A percentile compares a stretch with the other conserved stretches of the same genome.
phyloP scores from a whole-genome alignment of 2,797 vertebrate genomes.

The Oreonectes daqikongensis region DNA sequence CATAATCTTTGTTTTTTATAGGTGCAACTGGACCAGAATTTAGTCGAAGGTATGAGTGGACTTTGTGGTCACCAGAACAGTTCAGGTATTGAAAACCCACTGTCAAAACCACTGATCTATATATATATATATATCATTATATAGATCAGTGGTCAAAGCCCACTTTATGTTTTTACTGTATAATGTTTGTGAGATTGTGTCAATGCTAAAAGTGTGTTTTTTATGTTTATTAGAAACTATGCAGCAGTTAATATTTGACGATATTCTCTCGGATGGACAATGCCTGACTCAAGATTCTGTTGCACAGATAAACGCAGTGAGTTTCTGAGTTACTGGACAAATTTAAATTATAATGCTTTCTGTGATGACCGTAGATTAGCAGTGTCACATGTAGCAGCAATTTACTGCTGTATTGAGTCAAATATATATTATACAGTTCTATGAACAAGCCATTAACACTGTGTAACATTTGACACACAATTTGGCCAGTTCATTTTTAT shows the following conservation, averaged over 20 bases:
- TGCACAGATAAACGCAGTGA: not conserved
- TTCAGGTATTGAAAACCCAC: conserved; percentile 51
- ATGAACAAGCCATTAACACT: no score
- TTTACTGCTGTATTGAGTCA: no score
- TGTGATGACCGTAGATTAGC: not conserved
- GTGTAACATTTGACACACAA: no score
- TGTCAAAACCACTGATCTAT: no score
- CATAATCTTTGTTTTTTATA: conserved; percentile 39
- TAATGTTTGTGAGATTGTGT: not conserved
- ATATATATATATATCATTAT: no score
- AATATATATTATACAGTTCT: no score
- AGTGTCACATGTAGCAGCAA: not conserved
- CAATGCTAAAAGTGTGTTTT: not conserved
- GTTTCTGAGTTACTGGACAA: conserved; percentile 2
- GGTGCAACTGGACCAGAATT: conserved; percentile 65
- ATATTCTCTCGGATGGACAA: conserved; percentile 15
- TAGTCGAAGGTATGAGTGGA: conserved; percentile 63
- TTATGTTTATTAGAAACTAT: conserved; percentile 6
- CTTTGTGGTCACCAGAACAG: conserved; percentile 65
- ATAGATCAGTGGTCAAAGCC: no score
- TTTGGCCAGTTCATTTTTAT: no score
- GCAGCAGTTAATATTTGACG: conserved; percentile 22
- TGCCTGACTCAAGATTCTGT: conserved; percentile 48
- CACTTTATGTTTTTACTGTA: not conserved
- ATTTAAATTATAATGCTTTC: not conserved